Percentiles rank a stretch among this genome's conserved stretches.
phyloP scores from a whole-genome alignment of 2,888 invertebrate species.

The Bombyx huttoni region DNA sequence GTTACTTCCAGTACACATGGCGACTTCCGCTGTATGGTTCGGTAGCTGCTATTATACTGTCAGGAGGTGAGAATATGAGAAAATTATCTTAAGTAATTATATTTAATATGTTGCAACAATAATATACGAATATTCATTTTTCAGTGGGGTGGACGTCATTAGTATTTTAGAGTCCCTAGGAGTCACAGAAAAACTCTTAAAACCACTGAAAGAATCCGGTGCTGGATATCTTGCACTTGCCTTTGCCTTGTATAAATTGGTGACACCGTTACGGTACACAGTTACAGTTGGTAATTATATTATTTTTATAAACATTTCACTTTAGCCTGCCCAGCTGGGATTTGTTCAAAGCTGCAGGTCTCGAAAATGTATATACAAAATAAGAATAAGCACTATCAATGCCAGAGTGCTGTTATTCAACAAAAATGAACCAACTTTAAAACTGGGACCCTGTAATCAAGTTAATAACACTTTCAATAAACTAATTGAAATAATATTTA shows the following conservation, averaged over 20 bases:
- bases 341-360: too few relatives aligned
- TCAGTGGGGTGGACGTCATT: constrained; percentile 93
- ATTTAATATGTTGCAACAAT: background rate
- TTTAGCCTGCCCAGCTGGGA: too few relatives aligned
- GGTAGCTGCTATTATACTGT: constrained; percentile 89
- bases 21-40: constrained; percentile 91
- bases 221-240: constrained; percentile 93
- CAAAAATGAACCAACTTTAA: too few relatives aligned
- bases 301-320: too few relatives aligned
- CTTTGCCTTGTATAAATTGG: constrained; percentile 93
- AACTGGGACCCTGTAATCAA: too few relatives aligned
- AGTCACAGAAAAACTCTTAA: constrained; percentile 83
- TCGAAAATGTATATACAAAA: too few relatives aligned
- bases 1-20: constrained; percentile 91
- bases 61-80: constrained; percentile 75
- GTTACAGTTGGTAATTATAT: constrained; percentile 83
- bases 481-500: too few relatives aligned
- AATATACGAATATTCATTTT: constrained; percentile 23
- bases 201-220: constrained; percentile 81
- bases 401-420: too few relatives aligned
- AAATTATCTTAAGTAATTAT: background rate
- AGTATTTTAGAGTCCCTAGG: constrained; percentile 82
- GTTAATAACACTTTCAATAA: too few relatives aligned
- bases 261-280: constrained; percentile 92
- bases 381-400: too few relatives aligned